These are phyloP conservation scores for Ceramica pisi DNA, from an alignment of 2,888 invertebrate genomes.

Conservation along the genomic window DNA sequence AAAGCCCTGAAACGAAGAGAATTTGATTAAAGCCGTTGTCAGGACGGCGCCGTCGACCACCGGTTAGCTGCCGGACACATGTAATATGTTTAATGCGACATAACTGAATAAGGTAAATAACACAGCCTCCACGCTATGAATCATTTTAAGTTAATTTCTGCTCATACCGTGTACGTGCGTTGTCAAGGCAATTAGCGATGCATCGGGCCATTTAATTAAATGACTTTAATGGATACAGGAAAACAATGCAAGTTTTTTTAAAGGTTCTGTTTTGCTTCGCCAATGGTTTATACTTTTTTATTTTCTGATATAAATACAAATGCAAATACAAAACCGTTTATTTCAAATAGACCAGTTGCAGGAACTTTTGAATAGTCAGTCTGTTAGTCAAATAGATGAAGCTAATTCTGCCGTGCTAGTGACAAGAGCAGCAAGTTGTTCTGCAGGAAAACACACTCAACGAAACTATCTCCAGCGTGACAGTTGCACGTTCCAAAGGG, in stretches of 20 bases:
- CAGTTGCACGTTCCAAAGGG: no score
- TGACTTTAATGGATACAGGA: neutral
- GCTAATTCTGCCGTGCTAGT: no score
- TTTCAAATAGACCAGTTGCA: no score
- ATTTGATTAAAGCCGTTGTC: constrained; percentile 29
- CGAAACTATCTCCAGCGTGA: no score
- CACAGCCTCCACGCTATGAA: neutral
- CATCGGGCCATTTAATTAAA: neutral
- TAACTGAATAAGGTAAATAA: neutral
- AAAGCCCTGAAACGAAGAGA: neutral
- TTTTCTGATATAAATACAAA: no score
- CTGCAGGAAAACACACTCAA: no score
- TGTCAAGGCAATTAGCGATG: neutral
- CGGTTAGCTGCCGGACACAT: neutral
- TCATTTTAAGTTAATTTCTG: neutral
- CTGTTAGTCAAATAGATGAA: no score
- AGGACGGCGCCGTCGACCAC: neutral
- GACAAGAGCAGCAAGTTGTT: no score
- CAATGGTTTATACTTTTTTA: neutral
- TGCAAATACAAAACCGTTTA: no score
- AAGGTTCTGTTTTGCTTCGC: neutral
- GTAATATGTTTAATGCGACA: constrained; percentile 10
- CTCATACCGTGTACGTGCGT: neutral
- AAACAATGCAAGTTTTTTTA: constrained; percentile 4
- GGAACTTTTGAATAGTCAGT: no score